A percentile compares a stretch with the other conserved stretches of the same genome.
Evolutionary conservation across 2,113 vertebrate genomes (phyloP).

Genomic region (Zeus faber): DNA sequence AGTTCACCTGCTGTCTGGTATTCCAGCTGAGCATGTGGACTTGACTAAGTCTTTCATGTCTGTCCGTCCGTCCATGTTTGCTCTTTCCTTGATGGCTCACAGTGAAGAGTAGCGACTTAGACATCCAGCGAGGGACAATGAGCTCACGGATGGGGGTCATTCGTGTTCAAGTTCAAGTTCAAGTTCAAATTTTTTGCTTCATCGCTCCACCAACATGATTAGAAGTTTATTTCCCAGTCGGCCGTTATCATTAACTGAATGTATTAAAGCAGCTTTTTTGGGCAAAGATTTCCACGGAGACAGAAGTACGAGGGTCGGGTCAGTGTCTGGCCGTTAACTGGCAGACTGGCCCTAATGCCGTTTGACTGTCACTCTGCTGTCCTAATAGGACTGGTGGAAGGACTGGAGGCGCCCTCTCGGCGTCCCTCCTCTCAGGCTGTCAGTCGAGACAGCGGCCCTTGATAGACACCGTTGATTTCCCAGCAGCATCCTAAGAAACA

Average conservation of each 20-base stretch:
- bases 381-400: slow-evolving; percentile 42
- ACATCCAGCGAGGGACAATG: too few relatives aligned
- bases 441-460: slow-evolving; percentile 28
- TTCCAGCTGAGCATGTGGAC: too few relatives aligned
- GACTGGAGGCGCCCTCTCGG: slow-evolving; percentile 47
- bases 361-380: slow-evolving; percentile 40
- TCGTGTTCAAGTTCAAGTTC: too few relatives aligned
- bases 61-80: slow-evolving; percentile 38
- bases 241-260: slow-evolving; percentile 12
- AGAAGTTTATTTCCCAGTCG: too few relatives aligned
- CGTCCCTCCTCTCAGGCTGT: slow-evolving; percentile 43
- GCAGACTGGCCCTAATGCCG: slow-evolving; percentile 44
- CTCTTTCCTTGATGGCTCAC: too few relatives aligned
- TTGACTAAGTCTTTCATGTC: too few relatives aligned
- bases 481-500: slow-evolving; percentile 27
- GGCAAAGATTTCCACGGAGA: slow-evolving; percentile 4
- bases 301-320: slow-evolving; percentile 39
- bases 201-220: too few relatives aligned
- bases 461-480: slow-evolving; percentile 58
- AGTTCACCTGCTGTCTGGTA: slow-evolving; percentile 26
- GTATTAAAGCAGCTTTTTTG: too few relatives aligned
- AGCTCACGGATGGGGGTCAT: too few relatives aligned
- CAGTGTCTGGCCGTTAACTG: slow-evolving; percentile 36
- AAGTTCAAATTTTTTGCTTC: too few relatives aligned
- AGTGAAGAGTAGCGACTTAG: too few relatives aligned